Percentiles rank a stretch among this genome's conserved stretches.
phyloP scores from a whole-genome alignment of 2,888 invertebrate genomes.

The Blastobasis lacticolella region DNA sequence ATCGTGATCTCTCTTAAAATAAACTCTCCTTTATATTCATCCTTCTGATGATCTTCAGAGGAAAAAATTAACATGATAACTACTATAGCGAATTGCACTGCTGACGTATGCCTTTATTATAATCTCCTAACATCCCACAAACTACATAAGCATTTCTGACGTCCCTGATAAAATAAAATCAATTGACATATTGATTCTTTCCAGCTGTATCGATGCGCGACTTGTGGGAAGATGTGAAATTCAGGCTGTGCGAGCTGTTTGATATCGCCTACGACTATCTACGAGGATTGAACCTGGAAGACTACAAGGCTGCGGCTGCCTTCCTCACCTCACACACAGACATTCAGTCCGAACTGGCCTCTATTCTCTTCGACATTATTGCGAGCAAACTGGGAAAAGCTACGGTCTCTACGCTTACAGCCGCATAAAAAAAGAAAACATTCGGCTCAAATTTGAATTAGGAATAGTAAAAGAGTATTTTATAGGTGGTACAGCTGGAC shows the following conservation, averaged over 20 bases:
- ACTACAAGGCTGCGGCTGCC: conserved; percentile 43
- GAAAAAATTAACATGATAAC: no score
- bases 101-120: no score
- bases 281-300: conserved; percentile 49
- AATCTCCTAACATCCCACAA: no score
- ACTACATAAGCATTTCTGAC: no score
- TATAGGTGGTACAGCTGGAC: no score
- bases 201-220: conserved; percentile 57
- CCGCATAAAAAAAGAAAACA: neutral
- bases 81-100: no score
- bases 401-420: conserved; percentile 31
- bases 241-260: conserved; percentile 42
- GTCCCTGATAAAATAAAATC: neutral
- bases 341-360: conserved; percentile 34
- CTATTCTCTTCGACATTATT: conserved; percentile 43
- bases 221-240: conserved; percentile 49
- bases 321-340: conserved; percentile 31
- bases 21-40: no score
- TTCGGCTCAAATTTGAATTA: no score
- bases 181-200: conserved; percentile 11
- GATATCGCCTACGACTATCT: conserved; percentile 61
- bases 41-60: no score
- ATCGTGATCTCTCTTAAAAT: no score
- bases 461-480: no score
- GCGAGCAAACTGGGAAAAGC: conserved; percentile 47